Evolutionary conservation across 2,797 vertebrate species (phyloP).

Genomic region (Hydrolagus colliei): DNA sequence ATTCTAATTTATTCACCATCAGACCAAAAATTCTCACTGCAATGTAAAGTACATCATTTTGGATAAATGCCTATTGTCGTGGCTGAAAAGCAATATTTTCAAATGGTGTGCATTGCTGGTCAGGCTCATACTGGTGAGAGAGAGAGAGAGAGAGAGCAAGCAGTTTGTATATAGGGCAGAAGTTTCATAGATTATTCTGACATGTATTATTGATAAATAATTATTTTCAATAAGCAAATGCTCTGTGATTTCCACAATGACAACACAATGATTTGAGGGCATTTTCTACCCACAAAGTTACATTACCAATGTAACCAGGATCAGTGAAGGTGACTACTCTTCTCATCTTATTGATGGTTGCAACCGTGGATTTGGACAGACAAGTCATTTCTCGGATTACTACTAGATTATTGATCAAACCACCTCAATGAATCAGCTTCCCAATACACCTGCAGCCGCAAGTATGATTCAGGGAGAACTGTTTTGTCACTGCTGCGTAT

Average conservation of each 20-base stretch:
- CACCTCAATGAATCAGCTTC: background rate
- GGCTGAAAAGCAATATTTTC: background rate
- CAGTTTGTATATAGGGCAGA: background rate
- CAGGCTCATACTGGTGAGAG: background rate
- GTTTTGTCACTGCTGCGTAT: background rate
- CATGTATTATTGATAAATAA: too few species aligned
- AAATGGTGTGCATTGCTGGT: background rate
- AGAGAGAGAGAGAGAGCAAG: background rate
- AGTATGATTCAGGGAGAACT: background rate
- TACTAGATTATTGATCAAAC: background rate
- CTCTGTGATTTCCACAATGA: background rate
- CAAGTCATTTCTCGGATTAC: background rate
- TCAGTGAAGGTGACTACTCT: background rate
- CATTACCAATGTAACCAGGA: background rate
- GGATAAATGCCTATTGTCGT: background rate
- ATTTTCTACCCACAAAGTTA: background rate
- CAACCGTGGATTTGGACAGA: background rate
- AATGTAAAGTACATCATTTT: background rate
- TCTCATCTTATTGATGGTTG: background rate
- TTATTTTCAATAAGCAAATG: background rate
- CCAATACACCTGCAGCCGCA: background rate
- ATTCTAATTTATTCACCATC: background rate
- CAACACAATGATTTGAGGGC: background rate
- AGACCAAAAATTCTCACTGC: slow-evolving; percentile 5
- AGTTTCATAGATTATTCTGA: background rate